Percentiles rank a stretch among this genome's conserved stretches.
Conservation (phyloP, 2,113 vertebrate genomes). For the Mixornis gularis region DNA sequence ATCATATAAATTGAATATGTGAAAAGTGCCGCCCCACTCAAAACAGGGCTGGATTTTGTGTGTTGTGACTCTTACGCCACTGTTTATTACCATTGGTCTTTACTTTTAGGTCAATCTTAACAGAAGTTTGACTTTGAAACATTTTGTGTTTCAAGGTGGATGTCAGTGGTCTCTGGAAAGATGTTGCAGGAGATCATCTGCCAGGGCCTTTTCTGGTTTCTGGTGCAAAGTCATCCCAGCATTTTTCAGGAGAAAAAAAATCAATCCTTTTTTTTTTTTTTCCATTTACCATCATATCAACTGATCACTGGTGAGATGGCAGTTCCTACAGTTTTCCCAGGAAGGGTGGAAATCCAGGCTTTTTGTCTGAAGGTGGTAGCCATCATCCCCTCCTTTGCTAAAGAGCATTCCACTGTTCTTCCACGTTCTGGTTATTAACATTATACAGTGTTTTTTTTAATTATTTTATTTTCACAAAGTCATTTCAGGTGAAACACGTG, state of each 20-base stretch:
- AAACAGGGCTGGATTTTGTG: neutral
- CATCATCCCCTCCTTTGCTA: neutral
- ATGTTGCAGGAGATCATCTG: neutral
- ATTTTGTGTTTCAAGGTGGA: neutral
- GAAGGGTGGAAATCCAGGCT: neutral
- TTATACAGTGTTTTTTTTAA: neutral
- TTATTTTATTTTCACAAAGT: neutral
- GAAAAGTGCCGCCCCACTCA: neutral
- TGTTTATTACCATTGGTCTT: neutral
- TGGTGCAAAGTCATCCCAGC: neutral
- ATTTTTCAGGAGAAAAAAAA: neutral
- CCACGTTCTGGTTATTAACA: neutral
- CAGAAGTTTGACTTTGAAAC: neutral
- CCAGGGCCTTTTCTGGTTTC: neutral
- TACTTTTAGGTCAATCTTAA: neutral
- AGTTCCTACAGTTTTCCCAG: neutral
- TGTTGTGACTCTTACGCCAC: neutral
- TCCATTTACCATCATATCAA: neutral
- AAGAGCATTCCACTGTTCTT: neutral
- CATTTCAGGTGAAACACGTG: neutral
- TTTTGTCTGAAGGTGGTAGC: neutral
- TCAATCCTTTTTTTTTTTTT: neutral
- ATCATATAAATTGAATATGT: neutral
- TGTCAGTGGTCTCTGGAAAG: neutral
- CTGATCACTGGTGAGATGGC: neutral